A percentile compares a stretch with the other conserved stretches of the same genome.
phyloP scores from a whole-genome alignment of 2,888 invertebrate genomes.

The Matsumyia berberina region DNA sequence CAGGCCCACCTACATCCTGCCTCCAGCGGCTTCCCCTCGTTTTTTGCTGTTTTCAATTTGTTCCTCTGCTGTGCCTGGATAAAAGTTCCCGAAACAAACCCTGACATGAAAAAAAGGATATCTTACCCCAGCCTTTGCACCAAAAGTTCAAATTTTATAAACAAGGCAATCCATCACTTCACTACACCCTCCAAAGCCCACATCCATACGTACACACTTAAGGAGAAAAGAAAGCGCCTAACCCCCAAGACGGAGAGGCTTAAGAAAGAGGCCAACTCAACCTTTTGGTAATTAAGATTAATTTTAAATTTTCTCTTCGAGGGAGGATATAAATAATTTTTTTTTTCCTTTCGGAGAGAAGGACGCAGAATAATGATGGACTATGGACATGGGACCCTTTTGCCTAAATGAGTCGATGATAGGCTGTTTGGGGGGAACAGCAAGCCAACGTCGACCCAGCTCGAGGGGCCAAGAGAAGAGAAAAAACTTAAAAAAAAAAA shows the following conservation, averaged over 20 bases:
- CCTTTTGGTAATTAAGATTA: conserved; percentile 76
- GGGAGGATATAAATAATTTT: conserved; percentile 49
- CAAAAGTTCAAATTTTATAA: conserved; percentile 74
- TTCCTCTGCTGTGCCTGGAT: conserved; percentile 49
- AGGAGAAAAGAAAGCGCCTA: background rate
- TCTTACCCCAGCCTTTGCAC: conserved; percentile 19
- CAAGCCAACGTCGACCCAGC: conserved; percentile 42
- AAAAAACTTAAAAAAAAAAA: conserved; percentile 29
- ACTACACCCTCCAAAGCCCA: conserved; percentile 22
- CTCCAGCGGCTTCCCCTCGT: background rate
- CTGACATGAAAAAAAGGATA: conserved; percentile 28
- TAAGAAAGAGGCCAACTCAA: conserved; percentile 66
- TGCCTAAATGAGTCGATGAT: conserved; percentile 72
- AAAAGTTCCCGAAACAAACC: conserved; percentile 58
- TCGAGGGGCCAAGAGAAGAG: conserved; percentile 30
- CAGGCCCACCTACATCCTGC: conserved; percentile 20
- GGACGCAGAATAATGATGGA: conserved; percentile 59
- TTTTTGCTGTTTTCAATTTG: conserved; percentile 60
- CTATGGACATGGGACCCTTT: conserved; percentile 72
- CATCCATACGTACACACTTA: background rate
- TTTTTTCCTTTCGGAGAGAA: background rate
- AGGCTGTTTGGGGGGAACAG: conserved; percentile 53
- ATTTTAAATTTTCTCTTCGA: conserved; percentile 68
- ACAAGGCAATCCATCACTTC: conserved; percentile 74
- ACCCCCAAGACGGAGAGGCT: conserved; percentile 46